Percentiles rank a stretch among this genome's conserved stretches.
These are phyloP conservation scores for Morpho achilles DNA, from an alignment of 2,888 invertebrate genomes.

Conservation along the genomic window DNA sequence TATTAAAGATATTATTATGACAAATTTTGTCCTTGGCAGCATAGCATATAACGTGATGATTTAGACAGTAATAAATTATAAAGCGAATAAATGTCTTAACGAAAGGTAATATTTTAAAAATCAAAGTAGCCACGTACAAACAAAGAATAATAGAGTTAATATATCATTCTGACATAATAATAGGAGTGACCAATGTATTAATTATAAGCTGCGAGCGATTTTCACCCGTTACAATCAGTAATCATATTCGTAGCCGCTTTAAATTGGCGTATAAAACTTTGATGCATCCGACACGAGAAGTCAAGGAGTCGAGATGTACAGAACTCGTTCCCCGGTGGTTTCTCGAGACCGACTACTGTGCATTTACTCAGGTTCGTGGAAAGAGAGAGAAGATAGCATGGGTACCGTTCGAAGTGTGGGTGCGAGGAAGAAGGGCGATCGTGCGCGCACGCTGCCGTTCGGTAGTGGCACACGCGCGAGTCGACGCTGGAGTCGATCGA, in stretches of 20 bases:
- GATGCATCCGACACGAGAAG: conserved; percentile 57
- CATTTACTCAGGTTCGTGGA: conserved; percentile 47
- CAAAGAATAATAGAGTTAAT: conserved; percentile 14
- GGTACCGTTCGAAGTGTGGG: conserved; percentile 20
- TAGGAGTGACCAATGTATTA: conserved; percentile 52
- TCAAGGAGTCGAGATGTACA: conserved; percentile 65
- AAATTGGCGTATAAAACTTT: conserved; percentile 61
- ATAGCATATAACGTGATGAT: too few species aligned
- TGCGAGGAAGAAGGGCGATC: conserved; percentile 42
- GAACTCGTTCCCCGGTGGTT: conserved; percentile 69
- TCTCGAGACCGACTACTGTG: conserved; percentile 67
- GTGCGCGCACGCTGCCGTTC: conserved; percentile 63
- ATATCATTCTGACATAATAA: conserved; percentile 34
- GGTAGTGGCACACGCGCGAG: conserved; percentile 58
- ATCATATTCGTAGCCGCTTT: conserved; percentile 59
- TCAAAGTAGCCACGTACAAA: conserved; percentile 8
- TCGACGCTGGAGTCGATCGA: conserved; percentile 55
- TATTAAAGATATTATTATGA: too few species aligned
- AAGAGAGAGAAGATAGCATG: conserved; percentile 32
- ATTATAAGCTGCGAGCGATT: conserved; percentile 59
- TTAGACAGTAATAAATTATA: not conserved
- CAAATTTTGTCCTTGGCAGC: too few species aligned
- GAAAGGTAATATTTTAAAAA: conserved; percentile 9
- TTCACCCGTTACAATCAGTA: conserved; percentile 57
- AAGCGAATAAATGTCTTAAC: not conserved